phyloP scores from a whole-genome alignment of 2,113 vertebrate species.

The Catharus bicknelli region DNA sequence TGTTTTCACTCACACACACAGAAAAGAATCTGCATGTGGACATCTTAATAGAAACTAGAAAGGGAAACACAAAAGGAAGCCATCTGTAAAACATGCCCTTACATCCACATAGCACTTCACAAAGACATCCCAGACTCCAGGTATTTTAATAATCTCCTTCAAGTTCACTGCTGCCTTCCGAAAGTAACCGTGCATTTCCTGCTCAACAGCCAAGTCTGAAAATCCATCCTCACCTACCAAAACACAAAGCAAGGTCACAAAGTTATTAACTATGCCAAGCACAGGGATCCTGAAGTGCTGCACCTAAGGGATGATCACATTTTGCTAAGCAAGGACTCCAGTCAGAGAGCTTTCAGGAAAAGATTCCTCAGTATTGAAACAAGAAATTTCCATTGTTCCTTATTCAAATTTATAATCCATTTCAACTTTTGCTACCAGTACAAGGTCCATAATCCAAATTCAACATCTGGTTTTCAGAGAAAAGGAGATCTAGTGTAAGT shows the following conservation, averaged over 20 bases:
- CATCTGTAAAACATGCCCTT: constrained; percentile 35
- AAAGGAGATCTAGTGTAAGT: background rate
- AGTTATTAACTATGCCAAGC: background rate
- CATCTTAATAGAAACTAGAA: background rate
- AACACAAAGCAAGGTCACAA: background rate
- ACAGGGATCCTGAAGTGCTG: background rate
- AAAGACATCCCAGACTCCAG: constrained; percentile 94
- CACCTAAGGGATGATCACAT: background rate
- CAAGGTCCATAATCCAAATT: background rate
- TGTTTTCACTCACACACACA: background rate
- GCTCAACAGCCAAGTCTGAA: constrained; percentile 43
- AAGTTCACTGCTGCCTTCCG: constrained; percentile 83
- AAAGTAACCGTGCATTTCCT: constrained; percentile 79
- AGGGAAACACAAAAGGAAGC: background rate
- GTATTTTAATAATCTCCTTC: constrained; percentile 78
- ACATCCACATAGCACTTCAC: constrained; percentile 88
- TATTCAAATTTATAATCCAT: background rate
- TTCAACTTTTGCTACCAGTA: background rate
- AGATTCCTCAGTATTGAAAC: background rate
- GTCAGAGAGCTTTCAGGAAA: background rate
- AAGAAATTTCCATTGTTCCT: background rate
- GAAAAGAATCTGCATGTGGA: background rate
- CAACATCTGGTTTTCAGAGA: background rate
- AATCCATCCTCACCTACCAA: constrained; percentile 62
- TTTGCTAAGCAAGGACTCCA: background rate